Conservation (phyloP, 2,797 vertebrate genomes). For the Nannoperca obscura region DNA sequence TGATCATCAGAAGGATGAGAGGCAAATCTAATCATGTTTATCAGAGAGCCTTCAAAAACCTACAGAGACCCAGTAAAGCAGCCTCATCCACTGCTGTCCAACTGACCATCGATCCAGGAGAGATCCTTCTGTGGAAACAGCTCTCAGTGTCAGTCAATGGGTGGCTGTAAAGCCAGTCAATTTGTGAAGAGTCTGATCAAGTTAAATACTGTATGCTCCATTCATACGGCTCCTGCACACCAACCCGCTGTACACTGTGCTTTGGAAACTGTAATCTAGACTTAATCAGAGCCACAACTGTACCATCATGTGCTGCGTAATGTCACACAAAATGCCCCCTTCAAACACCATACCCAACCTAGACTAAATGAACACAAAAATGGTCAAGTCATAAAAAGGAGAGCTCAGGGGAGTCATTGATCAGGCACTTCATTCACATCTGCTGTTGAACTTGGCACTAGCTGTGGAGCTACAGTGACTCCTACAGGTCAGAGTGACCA, state of each 20-base stretch:
- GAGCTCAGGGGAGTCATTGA: conserved; percentile 61
- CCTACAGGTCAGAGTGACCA: conserved; percentile 70
- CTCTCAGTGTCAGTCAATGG: conserved; percentile 46
- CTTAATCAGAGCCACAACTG: conserved; percentile 40
- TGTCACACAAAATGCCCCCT: not conserved
- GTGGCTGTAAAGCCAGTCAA: conserved; percentile 34
- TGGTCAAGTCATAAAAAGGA: conserved; percentile 56
- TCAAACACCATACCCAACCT: not conserved
- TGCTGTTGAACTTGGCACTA: conserved; percentile 52
- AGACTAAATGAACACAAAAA: conserved; percentile 25
- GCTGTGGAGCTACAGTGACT: conserved; percentile 77
- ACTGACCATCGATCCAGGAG: conserved; percentile 41
- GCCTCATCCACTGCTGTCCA: conserved; percentile 40
- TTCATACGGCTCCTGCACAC: conserved; percentile 35
- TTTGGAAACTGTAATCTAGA: conserved; percentile 26
- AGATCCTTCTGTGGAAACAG: conserved; percentile 38
- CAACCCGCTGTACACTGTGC: not conserved
- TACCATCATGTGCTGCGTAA: conserved; percentile 17
- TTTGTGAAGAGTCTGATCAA: conserved; percentile 23
- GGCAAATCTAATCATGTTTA: conserved; percentile 20
- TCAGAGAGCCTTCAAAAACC: conserved; percentile 10
- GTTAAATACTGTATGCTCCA: conserved; percentile 37
- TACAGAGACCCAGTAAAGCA: conserved; percentile 15
- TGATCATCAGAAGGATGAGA: not conserved
- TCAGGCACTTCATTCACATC: conserved; percentile 57